Conservation (phyloP, 2,888 invertebrate genomes). For the Exephanes ischioxanthus region DNA sequence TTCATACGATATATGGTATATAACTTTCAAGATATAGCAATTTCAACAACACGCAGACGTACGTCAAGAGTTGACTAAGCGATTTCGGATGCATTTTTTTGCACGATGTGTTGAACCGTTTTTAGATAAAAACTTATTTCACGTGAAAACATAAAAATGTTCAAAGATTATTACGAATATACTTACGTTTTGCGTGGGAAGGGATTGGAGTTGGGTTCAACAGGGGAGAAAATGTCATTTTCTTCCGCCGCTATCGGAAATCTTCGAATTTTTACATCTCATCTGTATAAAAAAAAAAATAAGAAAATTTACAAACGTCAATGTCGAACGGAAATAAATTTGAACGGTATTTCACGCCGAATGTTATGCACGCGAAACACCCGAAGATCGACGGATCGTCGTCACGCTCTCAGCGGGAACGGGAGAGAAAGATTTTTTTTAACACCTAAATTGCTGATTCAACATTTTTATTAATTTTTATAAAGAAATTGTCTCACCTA, state of each 20-base stretch:
- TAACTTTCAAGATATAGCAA: neutral
- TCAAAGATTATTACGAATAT: neutral
- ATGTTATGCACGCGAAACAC: neutral
- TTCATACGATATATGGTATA: neutral
- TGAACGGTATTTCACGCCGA: neutral
- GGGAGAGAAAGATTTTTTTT: neutral
- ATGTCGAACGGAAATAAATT: slow-evolving; percentile 1
- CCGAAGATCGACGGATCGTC: neutral
- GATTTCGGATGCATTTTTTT: neutral
- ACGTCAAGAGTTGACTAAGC: neutral
- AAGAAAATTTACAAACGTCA: neutral
- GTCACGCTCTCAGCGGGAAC: neutral
- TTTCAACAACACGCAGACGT: neutral
- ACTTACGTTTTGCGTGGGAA: neutral
- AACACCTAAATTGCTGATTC: neutral
- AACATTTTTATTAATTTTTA: neutral
- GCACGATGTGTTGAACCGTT: neutral
- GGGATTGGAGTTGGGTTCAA: neutral
- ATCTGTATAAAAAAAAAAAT: neutral
- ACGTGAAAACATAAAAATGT: neutral
- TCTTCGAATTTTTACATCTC: neutral
- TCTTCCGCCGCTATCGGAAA: neutral
- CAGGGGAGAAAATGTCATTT: neutral
- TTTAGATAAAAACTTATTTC: neutral
- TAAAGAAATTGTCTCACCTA: neutral